Conservation (phyloP, 2,888 invertebrate species). For the Melanostoma scalare region DNA sequence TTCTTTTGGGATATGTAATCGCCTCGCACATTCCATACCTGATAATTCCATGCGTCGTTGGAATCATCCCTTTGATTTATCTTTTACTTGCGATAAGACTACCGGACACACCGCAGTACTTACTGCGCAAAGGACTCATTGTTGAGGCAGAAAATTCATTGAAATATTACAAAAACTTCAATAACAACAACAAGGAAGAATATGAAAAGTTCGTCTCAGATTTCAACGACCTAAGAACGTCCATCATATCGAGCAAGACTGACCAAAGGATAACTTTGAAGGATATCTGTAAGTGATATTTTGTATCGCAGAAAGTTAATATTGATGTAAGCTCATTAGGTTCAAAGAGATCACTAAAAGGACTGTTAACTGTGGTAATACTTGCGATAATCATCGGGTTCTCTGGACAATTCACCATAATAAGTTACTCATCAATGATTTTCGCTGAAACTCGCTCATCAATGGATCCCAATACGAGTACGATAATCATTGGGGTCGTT, state of each 20-base stretch:
- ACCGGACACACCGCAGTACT: conserved; percentile 79
- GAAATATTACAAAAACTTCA: conserved; percentile 77
- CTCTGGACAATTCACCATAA: conserved; percentile 78
- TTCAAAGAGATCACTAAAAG: conserved; percentile 76
- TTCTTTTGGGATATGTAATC: conserved; percentile 77
- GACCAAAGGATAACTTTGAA: conserved; percentile 59
- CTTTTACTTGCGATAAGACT: conserved; percentile 74
- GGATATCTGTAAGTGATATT: conserved; percentile 77
- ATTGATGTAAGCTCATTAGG: conserved; percentile 70
- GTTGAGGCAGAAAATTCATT: conserved; percentile 77
- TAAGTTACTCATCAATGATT: conserved; percentile 80
- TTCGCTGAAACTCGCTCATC: conserved; percentile 77
- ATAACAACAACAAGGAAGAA: conserved; percentile 71
- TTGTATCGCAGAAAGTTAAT: no score
- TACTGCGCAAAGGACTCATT: conserved; percentile 74
- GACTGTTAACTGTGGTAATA: conserved; percentile 74
- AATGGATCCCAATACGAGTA: conserved; percentile 78
- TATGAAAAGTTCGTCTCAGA: conserved; percentile 68
- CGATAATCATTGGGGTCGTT: conserved; percentile 78
- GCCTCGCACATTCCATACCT: conserved; percentile 77
- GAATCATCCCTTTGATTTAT: conserved; percentile 77
- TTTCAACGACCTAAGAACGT: conserved; percentile 76
- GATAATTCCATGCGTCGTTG: conserved; percentile 77
- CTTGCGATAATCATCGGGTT: conserved; percentile 77
- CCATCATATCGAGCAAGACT: conserved; percentile 69